Evolutionary conservation across 1,140 invertebrate species (phyloP).

Genomic region (Ganaspis sp.): DNA sequence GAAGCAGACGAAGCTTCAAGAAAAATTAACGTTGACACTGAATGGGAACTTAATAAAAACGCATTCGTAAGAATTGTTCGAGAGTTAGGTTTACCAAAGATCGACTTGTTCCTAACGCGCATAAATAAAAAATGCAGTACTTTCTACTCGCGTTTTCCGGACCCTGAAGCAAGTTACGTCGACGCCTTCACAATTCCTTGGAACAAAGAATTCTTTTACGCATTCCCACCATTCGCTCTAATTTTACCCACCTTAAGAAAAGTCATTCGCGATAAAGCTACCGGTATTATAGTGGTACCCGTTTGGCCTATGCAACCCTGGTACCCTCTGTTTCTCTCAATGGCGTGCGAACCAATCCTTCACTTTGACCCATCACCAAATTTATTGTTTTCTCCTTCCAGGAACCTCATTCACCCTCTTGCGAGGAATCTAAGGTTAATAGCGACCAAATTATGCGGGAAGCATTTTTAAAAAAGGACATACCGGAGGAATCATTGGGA

Average conservation of each 20-base stretch:
- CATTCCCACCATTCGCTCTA: constrained; percentile 40
- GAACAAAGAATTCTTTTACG: constrained; percentile 34
- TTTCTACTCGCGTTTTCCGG: constrained; percentile 22
- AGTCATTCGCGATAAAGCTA: constrained; percentile 31
- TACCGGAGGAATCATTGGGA: not conserved
- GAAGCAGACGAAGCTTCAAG: constrained; percentile 34
- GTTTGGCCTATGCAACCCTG: constrained; percentile 41
- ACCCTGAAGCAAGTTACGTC: constrained; percentile 44
- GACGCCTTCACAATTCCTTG: constrained; percentile 51
- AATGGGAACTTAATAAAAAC: constrained; percentile 39
- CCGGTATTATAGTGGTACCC: constrained; percentile 39
- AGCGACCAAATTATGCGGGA: constrained; percentile 31
- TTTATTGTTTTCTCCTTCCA: constrained; percentile 41
- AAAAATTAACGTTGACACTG: constrained; percentile 37
- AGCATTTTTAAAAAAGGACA: not conserved
- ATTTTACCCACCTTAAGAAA: constrained; percentile 35
- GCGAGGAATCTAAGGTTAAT: constrained; percentile 28
- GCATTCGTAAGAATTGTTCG: constrained; percentile 35
- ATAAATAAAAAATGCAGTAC: constrained; percentile 24
- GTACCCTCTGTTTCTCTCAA: constrained; percentile 28
- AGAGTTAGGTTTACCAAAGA: constrained; percentile 36
- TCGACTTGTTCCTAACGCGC: constrained; percentile 45
- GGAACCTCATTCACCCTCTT: constrained; percentile 33
- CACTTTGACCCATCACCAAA: constrained; percentile 29
- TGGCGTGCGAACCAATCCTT: not conserved